Conservation (phyloP, 2,113 vertebrate species). For the Corythaeola cristata region DNA sequence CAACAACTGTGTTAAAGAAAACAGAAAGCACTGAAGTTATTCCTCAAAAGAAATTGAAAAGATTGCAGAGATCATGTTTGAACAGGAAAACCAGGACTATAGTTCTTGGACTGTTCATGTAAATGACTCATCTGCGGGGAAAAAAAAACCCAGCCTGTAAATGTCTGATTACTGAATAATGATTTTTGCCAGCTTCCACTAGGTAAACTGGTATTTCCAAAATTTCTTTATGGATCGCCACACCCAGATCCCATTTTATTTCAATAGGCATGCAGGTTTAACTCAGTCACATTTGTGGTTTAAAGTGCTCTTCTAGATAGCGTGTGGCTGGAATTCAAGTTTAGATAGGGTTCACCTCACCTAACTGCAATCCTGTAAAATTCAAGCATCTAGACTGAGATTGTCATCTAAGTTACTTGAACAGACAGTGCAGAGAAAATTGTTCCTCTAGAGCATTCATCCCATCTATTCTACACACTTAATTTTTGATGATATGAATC, state of each 20-base stretch:
- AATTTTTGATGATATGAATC: neutral
- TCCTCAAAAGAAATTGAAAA: conserved; percentile 10
- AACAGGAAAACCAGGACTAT: neutral
- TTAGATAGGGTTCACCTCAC: conserved; percentile 2
- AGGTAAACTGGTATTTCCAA: neutral
- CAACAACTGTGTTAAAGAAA: neutral
- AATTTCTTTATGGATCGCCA: neutral
- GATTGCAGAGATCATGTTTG: neutral
- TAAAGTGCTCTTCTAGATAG: neutral
- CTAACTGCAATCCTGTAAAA: neutral
- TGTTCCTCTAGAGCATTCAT: conserved; percentile 5
- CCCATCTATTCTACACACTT: neutral
- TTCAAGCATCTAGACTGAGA: neutral
- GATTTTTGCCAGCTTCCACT: neutral
- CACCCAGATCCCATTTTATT: neutral
- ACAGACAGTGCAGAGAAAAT: conserved; percentile 15
- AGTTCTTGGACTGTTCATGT: neutral
- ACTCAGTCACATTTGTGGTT: neutral
- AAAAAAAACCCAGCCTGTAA: neutral
- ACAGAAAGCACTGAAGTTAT: neutral
- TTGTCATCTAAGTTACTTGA: conserved; percentile 9
- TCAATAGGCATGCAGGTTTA: neutral
- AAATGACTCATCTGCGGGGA: neutral
- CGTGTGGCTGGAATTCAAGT: neutral
- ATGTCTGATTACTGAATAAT: neutral